These are phyloP conservation scores for Notodonta ziczac DNA, from an alignment of 2,888 invertebrate species.

Conservation along the genomic window DNA sequence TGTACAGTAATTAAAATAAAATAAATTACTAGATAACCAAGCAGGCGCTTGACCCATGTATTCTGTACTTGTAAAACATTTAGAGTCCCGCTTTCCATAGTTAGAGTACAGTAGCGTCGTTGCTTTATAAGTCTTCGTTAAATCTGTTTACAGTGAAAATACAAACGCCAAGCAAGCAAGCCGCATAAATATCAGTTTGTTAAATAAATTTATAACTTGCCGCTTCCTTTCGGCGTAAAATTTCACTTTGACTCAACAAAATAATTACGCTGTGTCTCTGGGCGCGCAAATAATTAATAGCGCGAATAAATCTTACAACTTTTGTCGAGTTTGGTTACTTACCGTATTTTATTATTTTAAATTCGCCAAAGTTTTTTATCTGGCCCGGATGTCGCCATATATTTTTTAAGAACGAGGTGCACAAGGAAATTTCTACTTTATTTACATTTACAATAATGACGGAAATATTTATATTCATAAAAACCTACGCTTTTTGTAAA, in stretches of 20 bases:
- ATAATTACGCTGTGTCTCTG: conserved; percentile 69
- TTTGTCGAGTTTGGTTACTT: conserved; percentile 64
- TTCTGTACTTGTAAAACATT: no score
- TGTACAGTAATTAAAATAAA: no score
- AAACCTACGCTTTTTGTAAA: no score
- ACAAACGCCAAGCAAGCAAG: conserved; percentile 28
- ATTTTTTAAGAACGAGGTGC: neutral
- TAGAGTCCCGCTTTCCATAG: no score
- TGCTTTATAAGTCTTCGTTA: neutral
- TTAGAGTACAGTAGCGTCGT: neutral
- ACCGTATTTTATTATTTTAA: conserved; percentile 47
- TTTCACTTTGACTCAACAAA: conserved; percentile 65
- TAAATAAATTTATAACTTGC: conserved; percentile 56
- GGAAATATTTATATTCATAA: neutral
- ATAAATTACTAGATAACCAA: no score
- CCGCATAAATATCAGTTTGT: conserved; percentile 12
- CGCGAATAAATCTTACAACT: conserved; percentile 67
- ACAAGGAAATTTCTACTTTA: neutral
- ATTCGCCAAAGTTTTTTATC: conserved; percentile 1
- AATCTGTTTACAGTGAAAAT: conserved; percentile 27
- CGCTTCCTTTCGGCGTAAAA: conserved; percentile 33
- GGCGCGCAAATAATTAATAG: conserved; percentile 69
- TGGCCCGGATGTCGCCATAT: neutral
- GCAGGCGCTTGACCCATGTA: no score
- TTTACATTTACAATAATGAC: neutral